Evolutionary conservation across 2,113 vertebrate species (phyloP), one percentile per base, ranked within the genome.

Genomic region (Varanus komodoensis): DNA sequence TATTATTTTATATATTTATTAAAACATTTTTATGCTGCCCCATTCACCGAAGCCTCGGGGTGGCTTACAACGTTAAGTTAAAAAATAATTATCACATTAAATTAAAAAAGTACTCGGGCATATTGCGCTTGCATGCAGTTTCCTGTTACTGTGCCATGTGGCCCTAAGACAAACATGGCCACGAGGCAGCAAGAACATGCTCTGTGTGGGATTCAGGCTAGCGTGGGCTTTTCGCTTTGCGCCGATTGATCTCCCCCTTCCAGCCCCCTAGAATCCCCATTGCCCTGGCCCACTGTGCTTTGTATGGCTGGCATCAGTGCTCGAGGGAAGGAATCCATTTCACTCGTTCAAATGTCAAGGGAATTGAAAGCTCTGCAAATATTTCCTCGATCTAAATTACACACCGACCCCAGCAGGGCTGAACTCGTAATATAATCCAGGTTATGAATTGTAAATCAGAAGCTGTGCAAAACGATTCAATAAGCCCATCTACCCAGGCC

Each of bases 381-480:
- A 94, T 96, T 96, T 95, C 95, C 90, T 79, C 32, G 29, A 87
- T 93, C 93, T 89, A 87, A 95, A 96, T 94, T 89, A 91, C 93
- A 92, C 91, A 89, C 92, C 32, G 32, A 89, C 91, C 93, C 94
- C 17, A 0, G 86, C 90, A 89, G 95, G 78, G 94, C 95, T 95
- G 92, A 93, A 78, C 82, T 83, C 34, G 50, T 74, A 3, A 84
- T 67, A 21, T 89, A 87, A 96, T 92, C 93, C 92, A 48, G 91
- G 94, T 91, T 96, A 91, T 91, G 95, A 95, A 96, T 92, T 93
- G 91, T 92, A 96, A 96, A 96, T 95, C 92, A 89, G 93, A 91
- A 44, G 38, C 6, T 74, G 93, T 82, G 92, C 90, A 94, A 90
- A 96, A 96, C 95, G 69, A 44, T 17, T 93, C 94, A 93, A 94